Base-by-base conservation (phyloP, 2,113 vertebrate genomes). In the Osmerus mordax region DNA sequence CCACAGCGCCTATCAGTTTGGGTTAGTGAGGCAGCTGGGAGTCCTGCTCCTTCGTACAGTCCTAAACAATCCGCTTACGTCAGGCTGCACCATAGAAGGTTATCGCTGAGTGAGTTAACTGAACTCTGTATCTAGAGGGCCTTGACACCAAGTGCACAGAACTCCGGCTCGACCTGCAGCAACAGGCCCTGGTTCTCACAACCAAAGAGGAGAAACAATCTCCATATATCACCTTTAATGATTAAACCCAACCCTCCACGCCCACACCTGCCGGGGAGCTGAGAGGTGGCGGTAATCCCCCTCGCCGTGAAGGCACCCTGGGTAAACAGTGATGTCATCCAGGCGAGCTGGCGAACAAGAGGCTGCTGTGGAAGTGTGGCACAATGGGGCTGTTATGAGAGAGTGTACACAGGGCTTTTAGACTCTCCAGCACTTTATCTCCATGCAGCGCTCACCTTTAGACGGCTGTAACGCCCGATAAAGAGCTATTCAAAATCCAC, bases 241-340 rank as follows among this genome's bases (percentile, higher is more conserved):
- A 86, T 85, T 81, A 84, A 81, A 28, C 70, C 70, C 58, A 32
- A 7, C 18, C 51, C 36, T 56, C 68, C 73, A 58, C 82, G 61
- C 73, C 73, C 67, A 70, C 60, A 81, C 71, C 64, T 71, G 76
- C 47, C 81, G 72, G 76, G 69, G 71, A 72, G 82, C 75, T 62
- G 64, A 58, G 55, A 83, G 78, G 72, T 73, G 77, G 74, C 51
- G 69, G 81, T 89, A 85, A 88, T 75, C 79, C 79, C 41, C 80
- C 54, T 51, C 60, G 69, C 55, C 72, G 54, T 81, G 70, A 88
- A 87, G 84, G 59, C 78, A 84, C 69, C 71, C 65, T 84, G 81
- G 85, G 82, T 83, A 64, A 74, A 79, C 76, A 56, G 19, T 89
- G 87, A 89, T 83, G 84, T 91, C 88, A 91, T 82, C 0, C 25